A percentile compares a stretch with the other conserved stretches of the same genome.
Conservation (phyloP, 2,888 invertebrate species). For the Baccha elongata region DNA sequence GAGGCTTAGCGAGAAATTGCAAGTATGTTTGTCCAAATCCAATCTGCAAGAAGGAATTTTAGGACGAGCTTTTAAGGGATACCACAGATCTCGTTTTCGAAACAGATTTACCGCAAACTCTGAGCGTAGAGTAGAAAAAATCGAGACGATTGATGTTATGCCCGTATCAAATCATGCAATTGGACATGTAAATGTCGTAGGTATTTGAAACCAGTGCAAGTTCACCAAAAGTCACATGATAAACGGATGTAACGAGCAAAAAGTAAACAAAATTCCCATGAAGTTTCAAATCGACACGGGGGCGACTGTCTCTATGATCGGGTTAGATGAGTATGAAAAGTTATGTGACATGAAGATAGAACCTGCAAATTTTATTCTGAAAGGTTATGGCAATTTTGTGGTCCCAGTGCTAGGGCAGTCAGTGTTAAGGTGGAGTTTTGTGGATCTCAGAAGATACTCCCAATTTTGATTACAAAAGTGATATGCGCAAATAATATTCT, state of each 20-base stretch:
- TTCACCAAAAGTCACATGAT: not conserved
- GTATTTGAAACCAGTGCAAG: not conserved
- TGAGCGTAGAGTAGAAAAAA: not conserved
- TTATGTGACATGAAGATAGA: not conserved
- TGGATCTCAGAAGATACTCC: too few relatives aligned
- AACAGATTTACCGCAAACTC: not conserved
- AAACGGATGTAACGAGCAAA: not conserved
- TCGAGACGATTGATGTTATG: not conserved
- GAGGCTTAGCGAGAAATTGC: not conserved
- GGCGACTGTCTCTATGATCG: too few relatives aligned
- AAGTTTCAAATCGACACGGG: not conserved
- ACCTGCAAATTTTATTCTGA: not conserved
- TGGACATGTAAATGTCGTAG: not conserved
- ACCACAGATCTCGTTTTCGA: not conserved
- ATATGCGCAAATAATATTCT: too few relatives aligned
- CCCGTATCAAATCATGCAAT: not conserved
- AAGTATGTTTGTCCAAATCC: not conserved
- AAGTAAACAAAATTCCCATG: not conserved
- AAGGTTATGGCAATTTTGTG: not conserved
- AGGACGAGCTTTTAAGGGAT: not conserved
- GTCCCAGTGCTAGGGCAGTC: not conserved
- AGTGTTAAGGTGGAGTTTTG: too few relatives aligned
- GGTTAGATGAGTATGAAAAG: conserved; percentile 10
- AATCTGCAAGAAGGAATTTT: conserved; percentile 4
- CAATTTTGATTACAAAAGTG: too few relatives aligned